Evolutionary conservation across 2,113 vertebrate genomes (phyloP).

Genomic region (Myotis lucifugus): DNA sequence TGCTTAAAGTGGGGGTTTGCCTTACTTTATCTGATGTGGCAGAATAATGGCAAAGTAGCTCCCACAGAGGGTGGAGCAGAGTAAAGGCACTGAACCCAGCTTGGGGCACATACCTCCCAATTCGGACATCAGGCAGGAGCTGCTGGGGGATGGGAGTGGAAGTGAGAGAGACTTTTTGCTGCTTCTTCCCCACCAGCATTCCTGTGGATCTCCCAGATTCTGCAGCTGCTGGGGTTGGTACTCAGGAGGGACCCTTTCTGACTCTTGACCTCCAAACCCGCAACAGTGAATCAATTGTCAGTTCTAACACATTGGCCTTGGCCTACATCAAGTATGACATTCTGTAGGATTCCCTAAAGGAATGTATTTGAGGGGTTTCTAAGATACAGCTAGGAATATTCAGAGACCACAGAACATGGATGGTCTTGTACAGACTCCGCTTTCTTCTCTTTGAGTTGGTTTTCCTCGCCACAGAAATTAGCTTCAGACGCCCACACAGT

Average conservation of each 20-base stretch:
- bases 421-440: not conserved
- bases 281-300: not conserved
- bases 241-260: not conserved
- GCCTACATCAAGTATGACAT: not conserved
- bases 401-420: not conserved
- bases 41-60: not conserved
- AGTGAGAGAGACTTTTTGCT: not conserved
- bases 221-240: not conserved
- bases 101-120: not conserved
- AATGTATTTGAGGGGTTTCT: not conserved
- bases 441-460: slow-evolving; percentile 40
- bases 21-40: not conserved
- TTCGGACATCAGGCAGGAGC: not conserved
- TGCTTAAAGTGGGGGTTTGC: not conserved
- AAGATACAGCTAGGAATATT: not conserved
- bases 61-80: not conserved
- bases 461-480: slow-evolving; percentile 47
- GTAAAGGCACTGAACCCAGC: not conserved
- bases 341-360: not conserved
- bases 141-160: fast-evolving
- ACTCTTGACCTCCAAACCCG: not conserved
- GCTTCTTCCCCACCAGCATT: not conserved
- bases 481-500: slow-evolving; percentile 12
- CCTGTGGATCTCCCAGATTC: not conserved
- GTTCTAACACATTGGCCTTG: not conserved